Base-by-base conservation (phyloP, 2,888 invertebrate species). In the Lampropteryx suffumata region DNA sequence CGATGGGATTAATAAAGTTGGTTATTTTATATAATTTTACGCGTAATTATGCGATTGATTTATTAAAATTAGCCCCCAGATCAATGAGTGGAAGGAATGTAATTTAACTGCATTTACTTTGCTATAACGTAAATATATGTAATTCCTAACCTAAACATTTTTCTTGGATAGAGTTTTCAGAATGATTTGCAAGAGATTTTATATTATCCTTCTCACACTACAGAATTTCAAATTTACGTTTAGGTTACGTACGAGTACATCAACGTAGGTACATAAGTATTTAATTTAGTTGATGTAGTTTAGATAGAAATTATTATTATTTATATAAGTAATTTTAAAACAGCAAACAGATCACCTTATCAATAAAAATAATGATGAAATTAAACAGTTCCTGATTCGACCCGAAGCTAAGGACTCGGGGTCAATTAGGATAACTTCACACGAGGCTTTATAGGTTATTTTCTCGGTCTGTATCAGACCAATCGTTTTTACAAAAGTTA, bases 401-500 rank as follows among this genome's bases (percentile, higher is more conserved):
- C 24, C 24, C 24, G 6, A 7, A 24, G 7, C 6, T 17, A n/a
- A n/a, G 24, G 3, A 7, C 7, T 24, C 24, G 7, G 6, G 24
- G 3, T 5, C 24, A 5, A 17, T 17, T 4, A 17, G 17, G 4
- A 17, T 17, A 24, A 24, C 24, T 24, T 24, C 1, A 73, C 67
- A 71, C 55, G 83, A 84, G 84, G 82, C 83, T 80, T 69, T 30
- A 42, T 21, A 10, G 46, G 60, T 54, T 42, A 34, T 21, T 53
- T 41, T 26, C 43, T 73, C 84, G 85, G 79, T 88, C 88, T 89
- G 88, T 84, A 88, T 88, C 88, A 88, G 88, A 88, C 77, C 81
- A 78, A 71, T 61, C 69, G 60, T 59, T 29, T 54, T 51, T 50
- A 51, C 52, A 55, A 54, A 55, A 45, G 26, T 43, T n/a, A 12